These are phyloP conservation scores for Kuschelorhynchus macadamiae DNA, from an alignment of 2,888 invertebrate genomes.

Conservation along the genomic window DNA sequence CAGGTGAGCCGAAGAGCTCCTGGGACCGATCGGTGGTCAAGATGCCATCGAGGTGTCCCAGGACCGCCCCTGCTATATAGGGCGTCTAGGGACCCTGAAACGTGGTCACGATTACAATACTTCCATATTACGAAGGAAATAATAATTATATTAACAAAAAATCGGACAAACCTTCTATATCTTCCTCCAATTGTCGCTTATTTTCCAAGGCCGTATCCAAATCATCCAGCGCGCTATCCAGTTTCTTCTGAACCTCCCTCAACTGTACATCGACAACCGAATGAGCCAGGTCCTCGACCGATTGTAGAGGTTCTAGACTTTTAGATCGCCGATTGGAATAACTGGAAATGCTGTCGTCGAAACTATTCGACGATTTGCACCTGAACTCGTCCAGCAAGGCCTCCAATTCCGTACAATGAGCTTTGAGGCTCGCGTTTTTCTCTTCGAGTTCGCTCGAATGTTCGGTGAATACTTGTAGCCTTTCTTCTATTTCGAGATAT, in stretches of 20 bases:
- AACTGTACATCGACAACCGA: conserved; percentile 68
- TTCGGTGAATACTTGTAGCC: conserved; percentile 56
- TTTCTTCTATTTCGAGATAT: conserved; percentile 59
- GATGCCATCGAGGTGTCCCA: no score
- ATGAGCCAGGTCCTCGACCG: conserved; percentile 64
- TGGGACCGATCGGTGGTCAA: no score
- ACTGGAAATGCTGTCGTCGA: conserved; percentile 43
- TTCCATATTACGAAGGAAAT: no score
- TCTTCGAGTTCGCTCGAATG: conserved; percentile 58
- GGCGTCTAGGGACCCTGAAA: no score
- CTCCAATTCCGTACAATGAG: conserved; percentile 63
- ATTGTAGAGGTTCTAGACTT: conserved; percentile 45
- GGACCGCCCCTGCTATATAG: no score
- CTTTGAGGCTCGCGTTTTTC: conserved; percentile 58
- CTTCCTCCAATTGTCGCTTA: no score
- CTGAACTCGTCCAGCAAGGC: conserved; percentile 70
- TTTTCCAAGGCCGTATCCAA: conserved; percentile 11
- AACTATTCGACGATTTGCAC: conserved; percentile 51
- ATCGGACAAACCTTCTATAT: no score
- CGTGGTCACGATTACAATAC: no score
- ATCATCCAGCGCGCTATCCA: conserved; percentile 48
- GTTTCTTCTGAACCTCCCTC: conserved; percentile 63
- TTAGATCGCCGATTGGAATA: conserved; percentile 49
- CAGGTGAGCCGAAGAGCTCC: no score
- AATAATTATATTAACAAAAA: no score